Conservation (phyloP, 1,140 invertebrate species). For the Theocolax elegans region DNA sequence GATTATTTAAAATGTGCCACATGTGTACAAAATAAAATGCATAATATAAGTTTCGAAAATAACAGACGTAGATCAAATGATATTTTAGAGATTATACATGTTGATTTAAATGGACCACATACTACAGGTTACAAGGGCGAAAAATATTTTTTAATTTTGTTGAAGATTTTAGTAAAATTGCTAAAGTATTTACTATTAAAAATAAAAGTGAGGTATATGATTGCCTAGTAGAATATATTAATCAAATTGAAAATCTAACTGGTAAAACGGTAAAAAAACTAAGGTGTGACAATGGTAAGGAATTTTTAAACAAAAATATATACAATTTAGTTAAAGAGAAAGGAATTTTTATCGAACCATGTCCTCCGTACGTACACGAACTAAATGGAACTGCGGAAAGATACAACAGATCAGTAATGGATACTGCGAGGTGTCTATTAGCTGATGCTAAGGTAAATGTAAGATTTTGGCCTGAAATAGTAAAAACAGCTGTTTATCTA, state of each 20-base stretch:
- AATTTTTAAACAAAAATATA: slow-evolving; percentile 41
- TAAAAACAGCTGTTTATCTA: slow-evolving; percentile 40
- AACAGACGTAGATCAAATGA: neutral
- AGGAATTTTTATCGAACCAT: slow-evolving; percentile 38
- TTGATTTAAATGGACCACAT: slow-evolving; percentile 5
- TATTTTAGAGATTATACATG: slow-evolving; percentile 4
- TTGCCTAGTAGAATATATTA: slow-evolving; percentile 7
- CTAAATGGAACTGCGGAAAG: slow-evolving; percentile 40
- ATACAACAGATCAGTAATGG: slow-evolving; percentile 44
- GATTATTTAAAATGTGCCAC: slow-evolving; percentile 8
- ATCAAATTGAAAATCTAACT: slow-evolving; percentile 9
- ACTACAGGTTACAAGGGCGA: neutral
- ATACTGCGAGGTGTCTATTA: slow-evolving; percentile 46
- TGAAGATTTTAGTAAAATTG: slow-evolving; percentile 16
- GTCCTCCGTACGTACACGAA: slow-evolving; percentile 42
- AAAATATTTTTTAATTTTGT: slow-evolving; percentile 16
- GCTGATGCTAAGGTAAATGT: slow-evolving; percentile 46
- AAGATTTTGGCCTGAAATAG: slow-evolving; percentile 55
- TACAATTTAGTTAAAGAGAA: slow-evolving; percentile 38
- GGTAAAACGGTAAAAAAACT: neutral
- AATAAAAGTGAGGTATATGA: neutral
- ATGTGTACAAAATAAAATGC: slow-evolving; percentile 18
- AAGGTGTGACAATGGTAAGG: slow-evolving; percentile 38
- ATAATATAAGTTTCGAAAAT: slow-evolving; percentile 8
- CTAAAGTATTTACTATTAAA: slow-evolving; percentile 2